Evolutionary conservation across 2,797 vertebrate genomes (phyloP).

Genomic region (Aythya fuligula): DNA sequence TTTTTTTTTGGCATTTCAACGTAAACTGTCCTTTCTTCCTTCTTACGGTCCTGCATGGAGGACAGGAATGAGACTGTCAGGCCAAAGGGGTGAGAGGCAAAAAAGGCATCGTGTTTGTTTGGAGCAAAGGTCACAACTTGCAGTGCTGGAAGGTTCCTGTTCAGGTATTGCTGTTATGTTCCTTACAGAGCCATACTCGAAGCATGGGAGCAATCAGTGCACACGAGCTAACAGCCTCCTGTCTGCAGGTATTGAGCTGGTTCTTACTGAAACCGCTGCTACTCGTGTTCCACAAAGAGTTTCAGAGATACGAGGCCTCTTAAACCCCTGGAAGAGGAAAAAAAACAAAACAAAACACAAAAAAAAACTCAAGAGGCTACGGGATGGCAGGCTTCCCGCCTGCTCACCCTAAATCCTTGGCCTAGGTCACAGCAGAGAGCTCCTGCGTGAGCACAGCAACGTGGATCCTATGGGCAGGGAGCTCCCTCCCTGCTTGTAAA

Average conservation of each 20-base stretch:
- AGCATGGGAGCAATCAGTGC: neutral
- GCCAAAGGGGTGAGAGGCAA: neutral
- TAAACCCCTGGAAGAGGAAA: neutral
- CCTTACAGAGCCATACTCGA: neutral
- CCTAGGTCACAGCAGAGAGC: conserved; percentile 12
- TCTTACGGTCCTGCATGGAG: neutral
- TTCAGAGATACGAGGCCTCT: neutral
- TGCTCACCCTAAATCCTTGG: conserved; percentile 43
- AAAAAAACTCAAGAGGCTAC: neutral
- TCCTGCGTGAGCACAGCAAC: conserved; percentile 62
- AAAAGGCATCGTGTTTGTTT: conserved; percentile 41
- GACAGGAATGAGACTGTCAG: neutral
- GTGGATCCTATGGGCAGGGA: conserved; percentile 34
- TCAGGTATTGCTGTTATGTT: conserved; percentile 8
- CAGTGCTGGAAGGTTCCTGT: neutral
- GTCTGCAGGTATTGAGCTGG: neutral
- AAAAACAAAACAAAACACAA: neutral
- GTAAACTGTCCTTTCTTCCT: neutral
- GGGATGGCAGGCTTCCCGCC: neutral
- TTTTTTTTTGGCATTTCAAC: neutral
- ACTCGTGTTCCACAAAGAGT: neutral
- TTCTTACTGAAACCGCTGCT: neutral
- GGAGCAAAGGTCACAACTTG: neutral
- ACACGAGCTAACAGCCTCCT: neutral
- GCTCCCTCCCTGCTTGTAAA: conserved; percentile 60